Conservation (phyloP, 2,113 vertebrate genomes). For the Clarias batrachus region DNA sequence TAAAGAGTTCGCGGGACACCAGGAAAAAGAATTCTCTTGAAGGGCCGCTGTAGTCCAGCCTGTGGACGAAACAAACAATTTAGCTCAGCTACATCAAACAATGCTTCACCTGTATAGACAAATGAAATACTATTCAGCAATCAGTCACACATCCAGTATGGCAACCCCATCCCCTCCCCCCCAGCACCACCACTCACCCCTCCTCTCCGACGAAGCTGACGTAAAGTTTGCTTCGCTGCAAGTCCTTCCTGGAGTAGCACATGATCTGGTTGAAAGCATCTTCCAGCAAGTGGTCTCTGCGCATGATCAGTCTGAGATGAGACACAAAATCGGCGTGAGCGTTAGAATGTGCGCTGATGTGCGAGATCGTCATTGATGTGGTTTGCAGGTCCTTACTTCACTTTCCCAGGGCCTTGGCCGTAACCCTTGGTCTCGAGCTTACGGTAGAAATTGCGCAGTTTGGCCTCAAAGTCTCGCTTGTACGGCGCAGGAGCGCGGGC, state of each 20-base stretch:
- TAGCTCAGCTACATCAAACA: background rate
- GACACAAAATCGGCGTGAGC: background rate
- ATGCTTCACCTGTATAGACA: background rate
- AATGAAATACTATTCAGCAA: background rate
- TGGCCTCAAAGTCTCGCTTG: conserved; percentile 98
- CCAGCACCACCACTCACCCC: conserved; percentile 78
- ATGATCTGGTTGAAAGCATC: conserved; percentile 99
- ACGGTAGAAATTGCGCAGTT: conserved; percentile 97
- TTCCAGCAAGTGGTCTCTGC: conserved; percentile 95
- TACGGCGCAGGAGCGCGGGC: conserved; percentile 95
- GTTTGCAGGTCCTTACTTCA: conserved; percentile 80
- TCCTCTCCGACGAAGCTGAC: conserved; percentile 98
- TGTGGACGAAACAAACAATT: conserved; percentile 50
- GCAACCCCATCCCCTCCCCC: too few species aligned
- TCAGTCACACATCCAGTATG: too few species aligned
- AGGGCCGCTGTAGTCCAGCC: conserved; percentile 98
- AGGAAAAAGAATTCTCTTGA: conserved; percentile 98
- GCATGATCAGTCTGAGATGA: conserved; percentile 86
- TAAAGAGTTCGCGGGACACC: conserved; percentile 97
- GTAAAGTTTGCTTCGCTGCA: conserved; percentile 97
- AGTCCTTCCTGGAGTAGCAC: conserved; percentile 97
- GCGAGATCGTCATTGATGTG: background rate
- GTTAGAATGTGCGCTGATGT: too few species aligned
- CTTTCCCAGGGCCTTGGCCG: conserved; percentile 96
- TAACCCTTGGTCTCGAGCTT: conserved; percentile 98